Percentiles rank a stretch among this genome's conserved stretches.
Evolutionary conservation across 64 coral and sea anemone genomes (phyloP).

Genomic region (Stichodactyla mertensii): DNA sequence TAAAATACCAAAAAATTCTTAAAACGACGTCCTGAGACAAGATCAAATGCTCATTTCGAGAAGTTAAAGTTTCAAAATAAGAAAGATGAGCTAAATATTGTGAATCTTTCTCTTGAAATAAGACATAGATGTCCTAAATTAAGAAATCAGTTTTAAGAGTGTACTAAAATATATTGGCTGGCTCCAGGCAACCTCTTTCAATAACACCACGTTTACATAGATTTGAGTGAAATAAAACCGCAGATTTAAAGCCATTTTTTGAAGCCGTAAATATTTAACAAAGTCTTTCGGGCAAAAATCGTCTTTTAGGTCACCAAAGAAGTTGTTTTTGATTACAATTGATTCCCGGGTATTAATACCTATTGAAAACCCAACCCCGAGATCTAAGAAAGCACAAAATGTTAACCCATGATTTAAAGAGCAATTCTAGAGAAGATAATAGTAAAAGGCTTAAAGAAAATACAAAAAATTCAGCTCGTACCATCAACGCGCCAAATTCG

Average conservation of each 20-base stretch:
- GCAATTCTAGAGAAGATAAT: background rate
- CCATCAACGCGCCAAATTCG: constrained; percentile 52
- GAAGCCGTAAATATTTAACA: background rate
- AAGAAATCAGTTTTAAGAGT: too few relatives aligned
- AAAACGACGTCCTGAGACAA: too few relatives aligned
- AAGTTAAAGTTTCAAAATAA: too few relatives aligned
- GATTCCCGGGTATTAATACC: background rate
- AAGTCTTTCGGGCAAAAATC: background rate
- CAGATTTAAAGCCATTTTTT: background rate
- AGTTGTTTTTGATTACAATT: background rate
- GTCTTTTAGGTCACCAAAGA: too few relatives aligned
- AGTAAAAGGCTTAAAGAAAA: background rate
- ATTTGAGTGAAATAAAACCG: background rate
- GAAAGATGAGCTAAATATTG: too few relatives aligned
- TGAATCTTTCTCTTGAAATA: too few relatives aligned
- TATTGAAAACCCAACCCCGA: background rate
- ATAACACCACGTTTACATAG: background rate
- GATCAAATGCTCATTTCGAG: too few relatives aligned
- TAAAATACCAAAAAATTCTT: too few relatives aligned
- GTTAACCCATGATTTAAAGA: background rate
- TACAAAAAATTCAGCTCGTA: background rate
- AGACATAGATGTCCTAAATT: too few relatives aligned
- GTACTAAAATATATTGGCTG: background rate
- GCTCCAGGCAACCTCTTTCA: background rate
- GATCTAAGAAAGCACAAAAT: background rate